Evolutionary conservation across 2,888 invertebrate species (phyloP).

Genomic region (Rhagophthalmus giganteus): DNA sequence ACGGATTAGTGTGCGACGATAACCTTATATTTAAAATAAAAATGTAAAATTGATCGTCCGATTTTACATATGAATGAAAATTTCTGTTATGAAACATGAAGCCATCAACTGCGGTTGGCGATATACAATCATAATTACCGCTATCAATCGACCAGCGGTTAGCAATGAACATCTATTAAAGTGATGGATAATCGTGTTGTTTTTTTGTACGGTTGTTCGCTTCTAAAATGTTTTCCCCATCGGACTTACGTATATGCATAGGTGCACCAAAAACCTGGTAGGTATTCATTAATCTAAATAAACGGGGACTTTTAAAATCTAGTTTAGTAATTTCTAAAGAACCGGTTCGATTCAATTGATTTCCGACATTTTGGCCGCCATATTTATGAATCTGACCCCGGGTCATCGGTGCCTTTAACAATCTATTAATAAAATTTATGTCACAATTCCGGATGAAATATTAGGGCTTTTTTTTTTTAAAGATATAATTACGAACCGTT

Average conservation of each 20-base stretch:
- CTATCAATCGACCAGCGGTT: constrained; percentile 47
- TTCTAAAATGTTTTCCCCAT: constrained; percentile 49
- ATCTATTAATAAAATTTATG: constrained; percentile 47
- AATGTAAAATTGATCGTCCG: constrained; percentile 13
- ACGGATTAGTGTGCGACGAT: not conserved
- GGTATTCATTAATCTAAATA: no score
- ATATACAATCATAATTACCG: constrained; percentile 52
- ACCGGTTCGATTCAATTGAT: constrained; percentile 35
- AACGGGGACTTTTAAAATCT: constrained; percentile 1
- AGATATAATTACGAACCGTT: constrained; percentile 43
- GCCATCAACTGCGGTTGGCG: constrained; percentile 44
- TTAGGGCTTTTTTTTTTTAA: constrained; percentile 41
- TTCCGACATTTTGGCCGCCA: constrained; percentile 33
- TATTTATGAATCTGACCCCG: constrained; percentile 50
- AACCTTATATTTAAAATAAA: constrained; percentile 10
- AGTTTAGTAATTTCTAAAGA: constrained; percentile 20
- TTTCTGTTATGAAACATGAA: constrained; percentile 26
- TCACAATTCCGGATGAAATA: constrained; percentile 31
- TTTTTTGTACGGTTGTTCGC: constrained; percentile 44
- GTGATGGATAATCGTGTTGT: constrained; percentile 51
- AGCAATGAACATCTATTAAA: constrained; percentile 51
- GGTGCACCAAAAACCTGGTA: not conserved
- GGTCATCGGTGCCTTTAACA: constrained; percentile 36
- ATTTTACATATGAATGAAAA: constrained; percentile 23
- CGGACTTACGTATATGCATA: constrained; percentile 22